Evolutionary conservation across 2,113 vertebrate genomes (phyloP).

Genomic region (Myotis lucifugus): DNA sequence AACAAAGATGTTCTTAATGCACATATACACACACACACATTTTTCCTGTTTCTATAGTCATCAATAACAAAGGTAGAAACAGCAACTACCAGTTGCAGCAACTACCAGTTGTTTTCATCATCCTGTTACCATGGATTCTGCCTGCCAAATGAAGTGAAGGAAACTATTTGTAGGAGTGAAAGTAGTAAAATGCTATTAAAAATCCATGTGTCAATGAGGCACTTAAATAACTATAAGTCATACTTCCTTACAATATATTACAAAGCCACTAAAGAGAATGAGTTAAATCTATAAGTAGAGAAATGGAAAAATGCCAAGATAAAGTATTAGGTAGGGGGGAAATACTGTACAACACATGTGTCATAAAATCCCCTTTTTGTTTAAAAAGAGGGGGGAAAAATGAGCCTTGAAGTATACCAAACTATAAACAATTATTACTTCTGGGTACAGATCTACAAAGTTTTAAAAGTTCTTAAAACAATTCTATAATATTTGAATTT

Average conservation of each 20-base stretch:
- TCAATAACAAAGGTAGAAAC: background rate
- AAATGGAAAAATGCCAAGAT: background rate
- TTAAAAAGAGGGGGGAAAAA: background rate
- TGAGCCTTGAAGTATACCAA: background rate
- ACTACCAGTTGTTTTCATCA: background rate
- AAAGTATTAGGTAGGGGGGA: background rate
- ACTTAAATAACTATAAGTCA: background rate
- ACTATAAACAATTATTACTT: constrained; percentile 34
- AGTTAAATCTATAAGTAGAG: background rate
- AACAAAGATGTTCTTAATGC: constrained; percentile 12
- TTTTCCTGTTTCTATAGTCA: background rate
- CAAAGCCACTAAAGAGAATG: background rate
- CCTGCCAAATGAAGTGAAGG: constrained; percentile 23
- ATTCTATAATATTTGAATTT: constrained; percentile 22
- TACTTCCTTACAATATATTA: background rate
- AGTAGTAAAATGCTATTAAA: constrained; percentile 17
- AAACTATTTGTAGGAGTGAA: background rate
- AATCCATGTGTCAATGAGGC: background rate
- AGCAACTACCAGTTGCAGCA: background rate
- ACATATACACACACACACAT: background rate
- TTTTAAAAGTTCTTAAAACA: constrained; percentile 50
- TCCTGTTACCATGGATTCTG: background rate
- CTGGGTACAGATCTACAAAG: constrained; percentile 22
- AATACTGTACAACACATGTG: background rate
- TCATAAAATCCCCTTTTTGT: constrained; percentile 38